These are phyloP conservation scores for Scelioninae gen. 2 DNA, from an alignment of 2,888 invertebrate species.

Conservation along the genomic window DNA sequence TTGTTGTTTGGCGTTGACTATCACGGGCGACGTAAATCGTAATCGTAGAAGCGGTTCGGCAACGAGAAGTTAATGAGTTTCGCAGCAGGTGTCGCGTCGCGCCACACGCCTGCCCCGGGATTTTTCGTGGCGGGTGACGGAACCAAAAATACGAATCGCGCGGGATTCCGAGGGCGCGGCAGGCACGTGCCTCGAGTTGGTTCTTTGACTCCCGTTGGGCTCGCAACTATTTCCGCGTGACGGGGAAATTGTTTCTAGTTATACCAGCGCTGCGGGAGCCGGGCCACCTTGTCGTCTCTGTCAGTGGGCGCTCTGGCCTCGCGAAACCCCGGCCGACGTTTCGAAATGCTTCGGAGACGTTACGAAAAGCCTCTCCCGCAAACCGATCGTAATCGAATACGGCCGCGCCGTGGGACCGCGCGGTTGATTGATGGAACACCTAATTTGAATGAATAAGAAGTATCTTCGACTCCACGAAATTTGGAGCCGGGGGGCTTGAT, in stretches of 20 bases:
- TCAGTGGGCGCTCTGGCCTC: slow-evolving; percentile 67
- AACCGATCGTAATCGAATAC: slow-evolving; percentile 49
- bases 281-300: slow-evolving; percentile 63
- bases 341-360: slow-evolving; percentile 42
- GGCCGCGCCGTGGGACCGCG: slow-evolving; percentile 35
- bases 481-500: slow-evolving; percentile 36
- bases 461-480: slow-evolving; percentile 46
- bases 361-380: slow-evolving; percentile 38
- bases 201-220: slow-evolving; percentile 68
- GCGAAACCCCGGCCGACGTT: slow-evolving; percentile 57
- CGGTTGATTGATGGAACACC: slow-evolving; percentile 54
- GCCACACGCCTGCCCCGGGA: slow-evolving; percentile 45
- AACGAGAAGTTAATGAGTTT: slow-evolving; percentile 50
- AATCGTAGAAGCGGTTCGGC: slow-evolving; percentile 24
- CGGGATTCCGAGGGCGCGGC: slow-evolving; percentile 58
- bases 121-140: slow-evolving; percentile 63
- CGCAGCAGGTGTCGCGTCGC: slow-evolving; percentile 51
- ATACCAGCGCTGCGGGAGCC: slow-evolving; percentile 70
- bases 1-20: slow-evolving; percentile 27
- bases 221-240: slow-evolving; percentile 72
- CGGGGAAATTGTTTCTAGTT: slow-evolving; percentile 69
- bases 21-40: slow-evolving; percentile 24
- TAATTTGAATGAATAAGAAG: slow-evolving; percentile 53
- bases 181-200: slow-evolving; percentile 69
- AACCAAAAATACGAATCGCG: slow-evolving; percentile 64